These are phyloP conservation scores for Hippocampus kuda DNA, from an alignment of 2,797 vertebrate species.

Conservation along the genomic window DNA sequence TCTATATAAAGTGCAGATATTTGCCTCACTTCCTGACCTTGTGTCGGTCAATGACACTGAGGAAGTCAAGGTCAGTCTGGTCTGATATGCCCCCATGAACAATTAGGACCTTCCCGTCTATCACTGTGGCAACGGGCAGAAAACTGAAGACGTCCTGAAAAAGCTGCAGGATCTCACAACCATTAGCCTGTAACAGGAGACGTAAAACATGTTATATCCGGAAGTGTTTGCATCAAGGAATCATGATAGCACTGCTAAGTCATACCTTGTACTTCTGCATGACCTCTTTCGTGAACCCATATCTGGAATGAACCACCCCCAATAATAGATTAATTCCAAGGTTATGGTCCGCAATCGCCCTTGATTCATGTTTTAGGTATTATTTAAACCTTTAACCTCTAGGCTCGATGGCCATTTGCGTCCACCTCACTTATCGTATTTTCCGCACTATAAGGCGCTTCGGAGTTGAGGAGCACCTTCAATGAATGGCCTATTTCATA, in stretches of 20 bases:
- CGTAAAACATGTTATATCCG: neutral
- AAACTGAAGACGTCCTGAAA: slow-evolving; percentile 86
- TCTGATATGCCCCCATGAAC: slow-evolving; percentile 92
- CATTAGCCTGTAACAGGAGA: slow-evolving; percentile 64
- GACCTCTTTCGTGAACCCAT: slow-evolving; percentile 94
- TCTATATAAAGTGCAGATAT: neutral
- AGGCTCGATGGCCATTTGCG: too few species aligned
- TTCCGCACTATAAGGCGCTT: too few species aligned
- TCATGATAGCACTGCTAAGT: neutral
- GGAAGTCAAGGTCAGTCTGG: slow-evolving; percentile 80
- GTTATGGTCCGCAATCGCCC: neutral
- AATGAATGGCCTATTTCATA: too few species aligned
- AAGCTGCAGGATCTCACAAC: slow-evolving; percentile 74
- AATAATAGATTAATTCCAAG: neutral
- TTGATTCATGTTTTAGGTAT: neutral
- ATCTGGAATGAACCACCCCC: slow-evolving; percentile 63
- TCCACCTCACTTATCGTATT: too few species aligned
- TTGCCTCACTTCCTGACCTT: slow-evolving; percentile 64
- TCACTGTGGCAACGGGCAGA: slow-evolving; percentile 83
- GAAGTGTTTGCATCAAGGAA: neutral
- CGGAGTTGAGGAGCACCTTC: too few species aligned
- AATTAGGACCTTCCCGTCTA: slow-evolving; percentile 85
- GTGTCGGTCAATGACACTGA: slow-evolving; percentile 74
- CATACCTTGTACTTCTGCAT: slow-evolving; percentile 89
- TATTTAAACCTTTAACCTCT: too few species aligned